Evolutionary conservation across 2,797 vertebrate genomes (phyloP), one percentile per base, ranked within the genome.

Genomic region (Tinamus major): DNA sequence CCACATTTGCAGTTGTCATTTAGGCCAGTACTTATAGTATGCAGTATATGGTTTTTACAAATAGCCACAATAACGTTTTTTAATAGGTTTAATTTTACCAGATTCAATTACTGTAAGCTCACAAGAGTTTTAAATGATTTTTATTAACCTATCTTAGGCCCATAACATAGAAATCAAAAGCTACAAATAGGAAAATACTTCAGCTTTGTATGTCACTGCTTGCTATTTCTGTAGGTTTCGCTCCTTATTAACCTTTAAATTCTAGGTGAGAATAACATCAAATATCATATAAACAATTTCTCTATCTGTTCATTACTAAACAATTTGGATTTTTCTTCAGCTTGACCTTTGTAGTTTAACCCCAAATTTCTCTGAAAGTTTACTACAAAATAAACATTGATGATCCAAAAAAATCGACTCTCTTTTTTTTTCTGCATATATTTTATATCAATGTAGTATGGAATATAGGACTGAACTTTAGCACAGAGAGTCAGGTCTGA

Each of bases 101-200:
- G 37, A 74, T 82, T 87, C 37, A 90, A 77, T 89, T 89, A 79
- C 37, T 76, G 76, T 69, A 79, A 93, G 65, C 15, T 89, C 44
- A 61, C 21, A 51, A 51, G 53, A 51, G 29, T 70, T 87, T 77
- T 41, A 56, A 56, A 18, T 48, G 16, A 9, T 13, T 9, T 44
- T 63, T 53, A 85, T 85, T 44, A 78, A 91, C 88, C 88, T 84
- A 84, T 17, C 63, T 74, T 6, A 27, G 8, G 29, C 2, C 10
- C 90, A 81, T 78, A 80, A 29, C 18, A 64, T 49, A 31, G 42
- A 67, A 92, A 86, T 6, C 15, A 88, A 44, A 83, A 78, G 8
- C 11, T 75, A 55, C 7, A 65, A 35, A 5, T 29, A 63, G 87
- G 23, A 74, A 80, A 63, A 67, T 53, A 26, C 42, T 77, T 83